Evolutionary conservation across 1,140 invertebrate genomes (phyloP), one percentile per base, ranked within the genome.

Genomic region (Nasonia giraulti): DNA sequence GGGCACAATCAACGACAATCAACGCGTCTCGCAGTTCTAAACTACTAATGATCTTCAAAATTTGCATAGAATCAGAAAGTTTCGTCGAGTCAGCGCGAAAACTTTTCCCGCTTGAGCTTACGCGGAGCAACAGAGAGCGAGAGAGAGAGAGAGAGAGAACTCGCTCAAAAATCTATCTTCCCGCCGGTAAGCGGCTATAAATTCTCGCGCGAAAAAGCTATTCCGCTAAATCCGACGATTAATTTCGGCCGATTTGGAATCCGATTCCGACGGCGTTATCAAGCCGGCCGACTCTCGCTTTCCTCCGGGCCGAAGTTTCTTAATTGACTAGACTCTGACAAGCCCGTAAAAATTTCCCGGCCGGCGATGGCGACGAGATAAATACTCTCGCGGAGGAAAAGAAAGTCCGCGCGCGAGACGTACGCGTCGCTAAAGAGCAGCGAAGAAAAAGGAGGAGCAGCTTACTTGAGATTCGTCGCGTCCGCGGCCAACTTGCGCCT

Each of bases 401-500:
- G n/a, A n/a, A n/a, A n/a, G n/a, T n/a, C n/a, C n/a, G n/a, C n/a
- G n/a, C 27, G 1, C 27, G 27, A 27, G 7, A 10, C 33, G 74
- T 27, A 27, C 27, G 27, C 27, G 27, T 27, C 27, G 27, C 55
- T 83, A 78, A 83, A 78, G 82, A 78, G 82, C 23, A 50, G 44
- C 11, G 31, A 77, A 20, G 20, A 77, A 69, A 55, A 27, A 37
- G 55, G 12, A 62, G 3, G 68, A 71, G 23, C 50, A 75, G 79
- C 73, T 76, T 86, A 84, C 82, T 83, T 87, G 31, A 73, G 82
- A 80, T 87, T 88, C 80, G 31, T 85, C 69, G 79, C 50, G 81
- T 85, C 40, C 77, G 73, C 68, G 84, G 69, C 27, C 27, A 27
- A 27, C 0, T 27, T 27, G 27, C 27, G 27, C 27, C 27, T 27